These are phyloP conservation scores for Aphaenogaster rudis DNA, from an alignment of 1,140 invertebrate species.

Conservation along the genomic window DNA sequence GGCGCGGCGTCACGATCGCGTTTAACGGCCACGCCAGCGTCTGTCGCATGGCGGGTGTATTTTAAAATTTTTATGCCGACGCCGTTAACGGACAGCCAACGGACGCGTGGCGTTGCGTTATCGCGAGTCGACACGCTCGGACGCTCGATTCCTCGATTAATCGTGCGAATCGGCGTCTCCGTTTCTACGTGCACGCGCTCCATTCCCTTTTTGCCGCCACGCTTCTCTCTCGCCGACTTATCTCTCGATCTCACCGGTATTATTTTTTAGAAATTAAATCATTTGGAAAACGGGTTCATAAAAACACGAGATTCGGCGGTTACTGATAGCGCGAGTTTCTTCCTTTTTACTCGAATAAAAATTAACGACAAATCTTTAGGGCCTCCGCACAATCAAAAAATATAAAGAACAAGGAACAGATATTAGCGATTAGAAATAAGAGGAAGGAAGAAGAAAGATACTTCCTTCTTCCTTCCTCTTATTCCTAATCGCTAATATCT, in stretches of 20 bases:
- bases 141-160: background rate
- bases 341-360: background rate
- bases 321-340: background rate
- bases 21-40: slow-evolving; percentile 31
- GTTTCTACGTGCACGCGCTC: background rate
- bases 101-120: background rate
- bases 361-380: background rate
- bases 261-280: background rate
- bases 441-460: no score
- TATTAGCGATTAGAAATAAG: no score
- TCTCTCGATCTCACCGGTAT: background rate
- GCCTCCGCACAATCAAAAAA: no score
- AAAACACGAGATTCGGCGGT: background rate
- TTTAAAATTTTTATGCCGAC: slow-evolving; percentile 36
- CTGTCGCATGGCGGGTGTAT: background rate
- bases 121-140: slow-evolving; percentile 27
- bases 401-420: no score
- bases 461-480: no score
- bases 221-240: background rate
- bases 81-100: slow-evolving; percentile 15
- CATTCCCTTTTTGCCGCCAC: background rate
- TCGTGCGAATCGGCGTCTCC: background rate
- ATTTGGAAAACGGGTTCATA: background rate
- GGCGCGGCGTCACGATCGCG: slow-evolving; percentile 38
- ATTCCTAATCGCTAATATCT: no score